Evolutionary conservation across 2,113 vertebrate species (phyloP), one percentile per base, ranked within the genome.

Genomic region (Malurus melanocephalus): DNA sequence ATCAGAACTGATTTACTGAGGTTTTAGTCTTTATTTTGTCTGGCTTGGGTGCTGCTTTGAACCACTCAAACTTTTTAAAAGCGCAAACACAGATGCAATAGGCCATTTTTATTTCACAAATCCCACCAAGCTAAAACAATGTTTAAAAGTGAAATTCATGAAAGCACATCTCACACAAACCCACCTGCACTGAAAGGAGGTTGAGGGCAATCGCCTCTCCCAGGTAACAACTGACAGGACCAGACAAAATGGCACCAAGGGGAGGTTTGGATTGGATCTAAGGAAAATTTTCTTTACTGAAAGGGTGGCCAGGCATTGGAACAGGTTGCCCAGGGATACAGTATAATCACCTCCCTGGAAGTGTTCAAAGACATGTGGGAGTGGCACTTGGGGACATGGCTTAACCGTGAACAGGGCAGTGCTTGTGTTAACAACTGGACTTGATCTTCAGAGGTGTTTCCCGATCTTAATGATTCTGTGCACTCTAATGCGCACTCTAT

Each of bases 21-120:
- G 65, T 91, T 93, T 93, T 42, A 78, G 73, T 64, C 48, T 52
- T 89, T 89, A 67, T 81, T 93, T 95, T 90, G 52, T 61, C 85
- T 94, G 92, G 71, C 75, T 56, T 75, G 57, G 43, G 48, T 60
- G 53, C 64, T 93, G 85, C n/a, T 86, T 72, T 76, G 53, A 38
- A 62, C 13, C 81, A 49, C 20, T 81, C 42, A 83, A 74, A 82
- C 45, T 71, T 72, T 2, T 28, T 53, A 87, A 90, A 89, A 51
- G 53, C 32, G 49, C 61, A 87, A 87, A 66, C 24, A 66, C 59
- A 53, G 1, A 64, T 23, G 23, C 24, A 55, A 17, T 78, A 52
- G 45, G 61, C 33, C 57, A 61, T 78, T 85, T 88, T 75, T 55
- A 56, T 40, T 72, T 72, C 61, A 75, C 21, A 85, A 86, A 75